phyloP scores from a whole-genome alignment of 2,888 invertebrate species.

The Choristoneura rosaceana region DNA sequence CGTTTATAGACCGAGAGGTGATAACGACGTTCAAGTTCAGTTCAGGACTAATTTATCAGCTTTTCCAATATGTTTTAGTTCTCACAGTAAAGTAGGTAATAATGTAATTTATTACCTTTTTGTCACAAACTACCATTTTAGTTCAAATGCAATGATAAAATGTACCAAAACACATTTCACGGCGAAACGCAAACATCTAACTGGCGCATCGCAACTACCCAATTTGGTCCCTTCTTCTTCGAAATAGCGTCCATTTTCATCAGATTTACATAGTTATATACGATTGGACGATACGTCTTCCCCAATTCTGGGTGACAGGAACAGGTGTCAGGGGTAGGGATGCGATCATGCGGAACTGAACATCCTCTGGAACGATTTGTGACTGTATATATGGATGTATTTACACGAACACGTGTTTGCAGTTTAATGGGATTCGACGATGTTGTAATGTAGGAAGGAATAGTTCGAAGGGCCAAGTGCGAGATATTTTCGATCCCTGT shows the following conservation, averaged over 20 bases:
- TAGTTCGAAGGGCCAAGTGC: too few relatives aligned
- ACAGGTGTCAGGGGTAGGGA: conserved; percentile 65
- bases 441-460: not conserved
- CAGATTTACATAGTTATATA: conserved; percentile 23
- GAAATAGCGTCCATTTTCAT: conserved; percentile 15
- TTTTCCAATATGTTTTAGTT: too few relatives aligned
- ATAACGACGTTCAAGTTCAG: too few relatives aligned
- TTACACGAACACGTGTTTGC: not conserved
- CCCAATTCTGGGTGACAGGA: conserved; percentile 63
- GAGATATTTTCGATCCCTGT: too few relatives aligned
- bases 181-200: conserved; percentile 27
- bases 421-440: not conserved
- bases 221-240: not conserved
- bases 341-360: conserved; percentile 38
- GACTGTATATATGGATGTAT: not conserved
- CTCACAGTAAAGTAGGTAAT: too few relatives aligned
- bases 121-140: too few relatives aligned
- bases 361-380: conserved; percentile 24
- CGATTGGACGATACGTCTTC: conserved; percentile 54
- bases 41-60: too few relatives aligned
- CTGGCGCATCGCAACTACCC: not conserved
- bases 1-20: too few relatives aligned
- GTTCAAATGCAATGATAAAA: too few relatives aligned
- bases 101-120: too few relatives aligned
- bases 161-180: too few relatives aligned